phyloP scores from a whole-genome alignment of 1,140 invertebrate species.

The Thaumatotibia leucotreta region DNA sequence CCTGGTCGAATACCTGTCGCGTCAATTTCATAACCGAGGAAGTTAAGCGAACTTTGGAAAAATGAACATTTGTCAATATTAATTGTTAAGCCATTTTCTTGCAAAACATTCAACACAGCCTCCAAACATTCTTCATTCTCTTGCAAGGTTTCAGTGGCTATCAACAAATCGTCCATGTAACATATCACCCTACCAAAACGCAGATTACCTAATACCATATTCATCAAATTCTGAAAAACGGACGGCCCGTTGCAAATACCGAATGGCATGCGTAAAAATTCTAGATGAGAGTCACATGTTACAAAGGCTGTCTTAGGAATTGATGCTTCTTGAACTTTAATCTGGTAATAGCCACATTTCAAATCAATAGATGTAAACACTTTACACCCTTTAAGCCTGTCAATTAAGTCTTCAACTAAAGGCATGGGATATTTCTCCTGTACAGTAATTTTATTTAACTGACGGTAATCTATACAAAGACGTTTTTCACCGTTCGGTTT shows the following conservation, averaged over 20 bases:
- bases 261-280: constrained; percentile 27
- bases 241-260: constrained; percentile 16
- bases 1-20: neutral
- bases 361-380: neutral
- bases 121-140: constrained; percentile 5
- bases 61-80: constrained; percentile 12
- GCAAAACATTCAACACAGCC: neutral
- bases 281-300: constrained; percentile 37
- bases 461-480: too few relatives aligned
- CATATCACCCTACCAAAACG: constrained; percentile 5
- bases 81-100: constrained; percentile 18
- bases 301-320: constrained; percentile 33
- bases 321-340: neutral
- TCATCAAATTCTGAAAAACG: constrained; percentile 14
- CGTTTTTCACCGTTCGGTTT: too few relatives aligned
- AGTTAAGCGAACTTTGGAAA: constrained; percentile 15
- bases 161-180: constrained; percentile 30
- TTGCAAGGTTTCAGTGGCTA: constrained; percentile 21
- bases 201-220: constrained; percentile 16
- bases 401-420: neutral
- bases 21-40: neutral
- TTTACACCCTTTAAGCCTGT: neutral
- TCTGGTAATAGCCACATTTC: too few relatives aligned
- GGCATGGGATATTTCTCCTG: neutral
- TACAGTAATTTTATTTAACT: neutral